phyloP scores from a whole-genome alignment of 2,797 vertebrate genomes.

The Microctenopoma stevenorrisi region DNA sequence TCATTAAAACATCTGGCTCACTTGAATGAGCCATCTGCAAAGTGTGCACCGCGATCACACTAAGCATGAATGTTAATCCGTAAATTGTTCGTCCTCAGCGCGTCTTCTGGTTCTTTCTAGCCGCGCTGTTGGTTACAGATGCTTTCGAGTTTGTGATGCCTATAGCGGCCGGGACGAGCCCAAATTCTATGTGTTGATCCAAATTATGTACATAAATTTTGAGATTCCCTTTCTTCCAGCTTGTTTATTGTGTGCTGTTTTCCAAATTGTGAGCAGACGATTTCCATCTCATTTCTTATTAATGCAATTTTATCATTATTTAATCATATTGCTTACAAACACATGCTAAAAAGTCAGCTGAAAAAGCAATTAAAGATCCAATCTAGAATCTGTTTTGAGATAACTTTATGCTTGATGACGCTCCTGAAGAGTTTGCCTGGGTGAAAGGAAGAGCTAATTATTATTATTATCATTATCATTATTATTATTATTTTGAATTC shows the following conservation, averaged over 20 bases:
- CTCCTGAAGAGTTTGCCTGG: constrained; percentile 47
- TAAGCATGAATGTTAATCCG: constrained; percentile 68
- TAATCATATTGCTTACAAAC: constrained; percentile 85
- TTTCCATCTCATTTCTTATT: constrained; percentile 87
- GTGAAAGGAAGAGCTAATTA: constrained; percentile 58
- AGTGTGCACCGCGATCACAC: constrained; percentile 61
- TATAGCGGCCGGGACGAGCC: constrained; percentile 26
- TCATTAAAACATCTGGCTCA: constrained; percentile 88
- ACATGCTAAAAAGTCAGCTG: constrained; percentile 81
- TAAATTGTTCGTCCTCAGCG: constrained; percentile 60
- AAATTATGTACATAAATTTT: constrained; percentile 80
- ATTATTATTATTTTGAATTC: constrained; percentile 52
- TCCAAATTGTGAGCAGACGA: constrained; percentile 76
- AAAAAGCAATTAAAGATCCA: constrained; percentile 82
- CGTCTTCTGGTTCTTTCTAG: constrained; percentile 21
- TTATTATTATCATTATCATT: constrained; percentile 38
- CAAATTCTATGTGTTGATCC: constrained; percentile 20
- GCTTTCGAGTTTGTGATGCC: constrained; percentile 33
- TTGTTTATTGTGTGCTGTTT: constrained; percentile 80
- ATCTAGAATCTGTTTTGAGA: constrained; percentile 68
- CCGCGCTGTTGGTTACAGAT: constrained; percentile 30
- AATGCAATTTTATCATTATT: constrained; percentile 84
- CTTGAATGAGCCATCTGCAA: constrained; percentile 83
- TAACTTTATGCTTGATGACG: constrained; percentile 67
- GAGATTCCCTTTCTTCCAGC: constrained; percentile 58